These are phyloP conservation scores for Oncorhynchus mykiss DNA, from an alignment of 2,113 vertebrate genomes.

Conservation along the genomic window DNA sequence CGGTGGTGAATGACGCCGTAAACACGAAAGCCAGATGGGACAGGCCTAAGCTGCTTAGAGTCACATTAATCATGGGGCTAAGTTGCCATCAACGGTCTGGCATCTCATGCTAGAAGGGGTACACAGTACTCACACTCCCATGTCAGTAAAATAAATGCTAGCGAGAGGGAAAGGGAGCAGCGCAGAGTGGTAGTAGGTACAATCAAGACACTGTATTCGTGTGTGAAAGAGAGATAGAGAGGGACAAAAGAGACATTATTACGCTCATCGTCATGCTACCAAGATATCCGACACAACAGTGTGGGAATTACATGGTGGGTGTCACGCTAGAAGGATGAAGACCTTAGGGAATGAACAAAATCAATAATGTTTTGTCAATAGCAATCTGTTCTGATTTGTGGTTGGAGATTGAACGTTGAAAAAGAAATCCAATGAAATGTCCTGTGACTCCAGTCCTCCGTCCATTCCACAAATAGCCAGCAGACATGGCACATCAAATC, in stretches of 20 bases:
- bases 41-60: constrained; percentile 79
- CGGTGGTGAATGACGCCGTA: constrained; percentile 60
- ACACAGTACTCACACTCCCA: not conserved
- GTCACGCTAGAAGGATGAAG: constrained; percentile 21
- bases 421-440: not conserved
- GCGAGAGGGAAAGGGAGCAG: not conserved
- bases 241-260: constrained; percentile 29
- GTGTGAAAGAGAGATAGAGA: not conserved
- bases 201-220: too few relatives aligned
- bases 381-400: constrained; percentile 44
- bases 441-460: not conserved
- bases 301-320: constrained; percentile 30
- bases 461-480: not conserved
- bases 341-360: constrained; percentile 27
- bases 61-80: constrained; percentile 77
- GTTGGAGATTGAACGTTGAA: constrained; percentile 12
- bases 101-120: constrained; percentile 29
- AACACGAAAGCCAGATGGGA: constrained; percentile 80
- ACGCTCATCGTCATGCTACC: constrained; percentile 8
- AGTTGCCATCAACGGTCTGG: constrained; percentile 71
- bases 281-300: constrained; percentile 34
- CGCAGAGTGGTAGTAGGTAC: not conserved
- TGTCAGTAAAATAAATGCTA: not conserved
- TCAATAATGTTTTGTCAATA: constrained; percentile 44
- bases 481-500: constrained; percentile 1